These are phyloP conservation scores for Lutjanus argentimaculatus DNA, from an alignment of 2,797 vertebrate species.

Conservation along the genomic window DNA sequence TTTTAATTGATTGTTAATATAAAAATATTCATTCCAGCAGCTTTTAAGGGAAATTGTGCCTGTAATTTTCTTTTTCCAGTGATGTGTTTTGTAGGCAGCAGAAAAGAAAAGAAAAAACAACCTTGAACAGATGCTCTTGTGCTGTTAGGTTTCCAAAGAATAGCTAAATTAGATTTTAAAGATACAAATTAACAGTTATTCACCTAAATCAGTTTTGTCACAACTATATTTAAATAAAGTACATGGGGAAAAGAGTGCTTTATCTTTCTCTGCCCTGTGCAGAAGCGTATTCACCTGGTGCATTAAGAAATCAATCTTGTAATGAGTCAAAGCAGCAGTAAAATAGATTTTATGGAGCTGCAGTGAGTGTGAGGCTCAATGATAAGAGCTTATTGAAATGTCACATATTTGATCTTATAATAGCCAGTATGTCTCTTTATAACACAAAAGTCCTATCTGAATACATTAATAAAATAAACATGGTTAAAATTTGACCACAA, in stretches of 20 bases:
- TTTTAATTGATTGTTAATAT: neutral
- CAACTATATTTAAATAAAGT: constrained; percentile 40
- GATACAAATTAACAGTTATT: neutral
- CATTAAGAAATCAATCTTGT: constrained; percentile 62
- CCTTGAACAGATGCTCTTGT: neutral
- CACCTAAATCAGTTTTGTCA: constrained; percentile 21
- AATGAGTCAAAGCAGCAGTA: constrained; percentile 61
- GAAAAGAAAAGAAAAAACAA: neutral
- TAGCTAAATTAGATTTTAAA: neutral
- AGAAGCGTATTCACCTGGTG: constrained; percentile 13
- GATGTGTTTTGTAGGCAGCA: neutral
- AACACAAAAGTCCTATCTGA: constrained; percentile 2
- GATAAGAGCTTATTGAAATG: constrained; percentile 65
- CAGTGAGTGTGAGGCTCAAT: constrained; percentile 37
- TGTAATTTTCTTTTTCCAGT: neutral
- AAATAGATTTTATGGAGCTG: constrained; percentile 58
- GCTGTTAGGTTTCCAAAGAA: neutral
- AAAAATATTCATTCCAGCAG: neutral
- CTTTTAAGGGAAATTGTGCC: neutral
- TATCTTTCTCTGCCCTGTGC: constrained; percentile 5
- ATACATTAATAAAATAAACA: constrained; percentile 10
- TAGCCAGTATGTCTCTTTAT: constrained; percentile 20
- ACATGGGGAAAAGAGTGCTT: constrained; percentile 10
- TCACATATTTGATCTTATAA: constrained; percentile 51
- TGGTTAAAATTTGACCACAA: neutral